Evolutionary conservation across 2,888 invertebrate genomes (phyloP).

Genomic region (Oxycera nigricornis): DNA sequence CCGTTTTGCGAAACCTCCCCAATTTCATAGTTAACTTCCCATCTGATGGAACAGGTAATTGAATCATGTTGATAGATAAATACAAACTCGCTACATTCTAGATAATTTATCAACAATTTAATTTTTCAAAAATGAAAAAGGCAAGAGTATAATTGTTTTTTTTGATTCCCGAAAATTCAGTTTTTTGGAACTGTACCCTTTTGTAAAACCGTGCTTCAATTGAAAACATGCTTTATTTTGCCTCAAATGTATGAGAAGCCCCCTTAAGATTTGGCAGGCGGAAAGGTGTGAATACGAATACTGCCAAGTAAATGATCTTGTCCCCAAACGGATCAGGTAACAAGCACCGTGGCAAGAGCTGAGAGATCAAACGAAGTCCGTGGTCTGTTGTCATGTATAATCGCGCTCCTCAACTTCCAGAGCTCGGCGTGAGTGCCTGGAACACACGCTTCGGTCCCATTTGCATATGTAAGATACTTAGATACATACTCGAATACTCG

Average conservation of each 20-base stretch:
- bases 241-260: neutral
- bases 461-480: neutral
- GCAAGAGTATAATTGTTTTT: too few species aligned
- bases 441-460: neutral
- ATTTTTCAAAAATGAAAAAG: too few species aligned
- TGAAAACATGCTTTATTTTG: neutral
- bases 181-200: too few species aligned
- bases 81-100: too few species aligned
- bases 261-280: neutral
- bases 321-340: constrained; percentile 27
- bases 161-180: too few species aligned
- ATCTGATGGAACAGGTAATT: too few species aligned
- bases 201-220: neutral
- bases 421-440: neutral
- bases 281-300: constrained; percentile 22
- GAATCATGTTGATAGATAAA: too few species aligned
- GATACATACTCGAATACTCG: neutral
- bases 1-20: too few species aligned
- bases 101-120: too few species aligned
- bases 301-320: neutral
- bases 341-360: constrained; percentile 1
- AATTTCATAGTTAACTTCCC: too few species aligned
- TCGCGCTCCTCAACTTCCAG: neutral
- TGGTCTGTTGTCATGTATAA: neutral
- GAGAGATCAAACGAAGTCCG: neutral